These are phyloP conservation scores for Cinclus mexicanus DNA, from an alignment of 2,113 vertebrate genomes.

Conservation along the genomic window DNA sequence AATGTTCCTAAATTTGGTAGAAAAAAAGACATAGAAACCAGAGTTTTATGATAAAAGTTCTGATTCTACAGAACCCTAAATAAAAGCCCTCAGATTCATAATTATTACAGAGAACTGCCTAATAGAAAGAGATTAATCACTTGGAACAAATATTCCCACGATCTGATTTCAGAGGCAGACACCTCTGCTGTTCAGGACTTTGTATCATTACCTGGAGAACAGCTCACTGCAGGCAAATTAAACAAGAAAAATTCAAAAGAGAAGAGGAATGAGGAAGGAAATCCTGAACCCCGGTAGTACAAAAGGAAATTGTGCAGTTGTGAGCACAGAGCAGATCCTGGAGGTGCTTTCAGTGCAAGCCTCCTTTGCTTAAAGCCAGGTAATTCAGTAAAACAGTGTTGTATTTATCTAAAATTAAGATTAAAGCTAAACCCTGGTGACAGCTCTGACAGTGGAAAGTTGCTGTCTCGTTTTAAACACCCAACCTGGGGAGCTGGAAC, in stretches of 20 bases:
- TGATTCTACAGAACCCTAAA: not conserved
- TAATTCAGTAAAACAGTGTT: not conserved
- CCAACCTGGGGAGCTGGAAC: not conserved
- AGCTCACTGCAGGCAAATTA: not conserved
- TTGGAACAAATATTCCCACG: not conserved
- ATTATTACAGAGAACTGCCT: not conserved
- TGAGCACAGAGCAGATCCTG: not conserved
- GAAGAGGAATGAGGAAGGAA: not conserved
- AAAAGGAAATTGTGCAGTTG: not conserved
- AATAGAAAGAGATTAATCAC: not conserved
- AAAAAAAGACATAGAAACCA: not conserved
- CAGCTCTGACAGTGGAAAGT: not conserved
- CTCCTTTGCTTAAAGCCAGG: not conserved
- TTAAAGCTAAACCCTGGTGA: not conserved
- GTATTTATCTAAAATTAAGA: not conserved
- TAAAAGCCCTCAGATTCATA: not conserved
- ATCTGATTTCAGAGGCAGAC: not conserved
- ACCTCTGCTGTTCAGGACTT: not conserved
- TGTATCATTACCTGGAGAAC: not conserved
- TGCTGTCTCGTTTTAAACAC: not conserved
- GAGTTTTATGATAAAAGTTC: not conserved
- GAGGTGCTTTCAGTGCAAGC: not conserved
- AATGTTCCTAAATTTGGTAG: not conserved
- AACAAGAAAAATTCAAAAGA: not conserved
- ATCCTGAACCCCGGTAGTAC: not conserved